Evolutionary conservation across 2,113 vertebrate species (phyloP), one percentile per base, ranked within the genome.

Genomic region (Cacatua alba): DNA sequence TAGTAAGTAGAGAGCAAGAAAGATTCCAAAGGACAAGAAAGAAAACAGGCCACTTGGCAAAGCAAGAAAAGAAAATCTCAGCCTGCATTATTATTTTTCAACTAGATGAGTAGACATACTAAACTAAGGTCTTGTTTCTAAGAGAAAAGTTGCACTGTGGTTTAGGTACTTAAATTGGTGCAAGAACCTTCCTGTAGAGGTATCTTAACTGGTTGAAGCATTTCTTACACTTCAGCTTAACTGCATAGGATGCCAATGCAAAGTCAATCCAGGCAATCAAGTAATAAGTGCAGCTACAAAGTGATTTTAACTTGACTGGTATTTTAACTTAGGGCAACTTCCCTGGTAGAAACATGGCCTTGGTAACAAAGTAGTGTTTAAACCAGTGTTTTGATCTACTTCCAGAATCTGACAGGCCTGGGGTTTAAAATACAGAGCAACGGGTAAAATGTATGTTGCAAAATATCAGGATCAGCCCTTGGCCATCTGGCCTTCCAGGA

Each of bases 401-500:
- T 92, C 94, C 46, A 79, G 75, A 92, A 95, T 92, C 74, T 63
- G 80, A 90, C 77, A 94, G 79, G 69, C 69, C 77, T 76, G 46
- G 37, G 43, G 62, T 88, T 82, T 91, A 91, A 95, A 96, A 94
- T 62, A 86, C 68, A 62, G 85, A 85, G 37, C 2, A 3, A 95
- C 2, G 4, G 82, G 82, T 78, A 94, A 97, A 97, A 93, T 25
- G 33, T 90, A 96, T 79, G 82, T 93, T 91, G 89, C 89, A 95
- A 94, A 94, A 90, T 41, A 92, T 4, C 77, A 97, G 96, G 81
- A 96, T 89, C 93, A 97, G 95, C 95, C 96, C 91, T 95, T 94
- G 92, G 95, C 95, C 97, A 95, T 51, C 79, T 95, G 94, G 95
- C 97, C 96, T 96, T 96, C 77, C 81, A 92, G 95, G 94, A 97